Evolutionary conservation across 2,888 invertebrate genomes (phyloP), one percentile per base, ranked within the genome.

Genomic region (Brachyopa scutellaris): DNA sequence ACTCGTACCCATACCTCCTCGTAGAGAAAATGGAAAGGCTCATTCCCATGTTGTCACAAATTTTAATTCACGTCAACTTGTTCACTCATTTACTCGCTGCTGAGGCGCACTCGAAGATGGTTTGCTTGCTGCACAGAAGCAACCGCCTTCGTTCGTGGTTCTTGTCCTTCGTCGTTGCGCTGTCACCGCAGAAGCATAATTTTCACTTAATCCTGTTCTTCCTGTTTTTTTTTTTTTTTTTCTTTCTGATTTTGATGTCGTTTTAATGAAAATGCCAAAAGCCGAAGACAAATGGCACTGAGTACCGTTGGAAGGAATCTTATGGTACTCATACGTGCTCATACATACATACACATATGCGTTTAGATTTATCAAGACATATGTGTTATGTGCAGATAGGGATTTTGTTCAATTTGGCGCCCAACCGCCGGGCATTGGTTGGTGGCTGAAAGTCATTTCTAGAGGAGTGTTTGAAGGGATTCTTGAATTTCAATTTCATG

Each of bases 231-330:
- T 23, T 26, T 45, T 26, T 47, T 11, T 45, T 33, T 11, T 36
- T 53, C 23, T 11, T 29, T 9, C 78, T 79, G 80, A 57, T 62
- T 74, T 74, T 80, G 74, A 80, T 80, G 80, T 74, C 49, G 42
- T 62, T 80, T 80, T 80, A 80, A 80, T 80, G 80, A 79, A 80
- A 80, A 74, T 62, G 80, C 80, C 80, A 80, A 80, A 80, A 80
- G 62, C 80, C 55, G 57, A 67, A 74, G 64, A 74, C 74, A 80
- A 80, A 74, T 80, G 62, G 42, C 49, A 13, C 26, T 11, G 26
- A 59, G 55, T 2, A n/a, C n/a, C n/a, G n/a, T n/a, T n/a, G n/a
- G n/a, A n/a, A n/a, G n/a, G n/a, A n/a, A n/a, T n/a, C n/a, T n/a
- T n/a, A n/a, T n/a, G n/a, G n/a, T n/a, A n/a, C n/a, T n/a, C n/a